A percentile compares a stretch with the other conserved stretches of the same genome.
phyloP scores from a whole-genome alignment of 2,888 invertebrate species.

The Escarpia spicata region DNA sequence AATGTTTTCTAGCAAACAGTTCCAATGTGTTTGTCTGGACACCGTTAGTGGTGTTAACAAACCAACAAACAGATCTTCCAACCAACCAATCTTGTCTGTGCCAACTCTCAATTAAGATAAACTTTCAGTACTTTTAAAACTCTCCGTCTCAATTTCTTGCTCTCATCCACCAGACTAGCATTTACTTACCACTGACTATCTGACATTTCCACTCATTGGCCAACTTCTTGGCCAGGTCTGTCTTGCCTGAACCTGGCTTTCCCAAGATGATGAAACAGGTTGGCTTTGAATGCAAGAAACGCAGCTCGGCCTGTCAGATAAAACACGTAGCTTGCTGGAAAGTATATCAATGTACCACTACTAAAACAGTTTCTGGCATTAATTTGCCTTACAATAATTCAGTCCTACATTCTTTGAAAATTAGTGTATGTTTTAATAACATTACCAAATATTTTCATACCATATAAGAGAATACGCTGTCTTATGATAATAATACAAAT shows the following conservation, averaged over 20 bases:
- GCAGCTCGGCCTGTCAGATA: slow-evolving; percentile 57
- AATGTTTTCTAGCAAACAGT: no score
- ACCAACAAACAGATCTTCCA: no score
- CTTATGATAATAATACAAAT: not conserved
- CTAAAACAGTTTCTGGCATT: not conserved
- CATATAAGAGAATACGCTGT: no score
- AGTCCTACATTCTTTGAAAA: not conserved
- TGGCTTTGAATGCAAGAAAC: slow-evolving; percentile 63
- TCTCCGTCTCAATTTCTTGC: no score
- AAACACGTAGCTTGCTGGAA: not conserved
- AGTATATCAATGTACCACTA: not conserved
- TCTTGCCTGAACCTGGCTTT: slow-evolving; percentile 64
- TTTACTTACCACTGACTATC: slow-evolving; percentile 57
- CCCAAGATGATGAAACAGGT: slow-evolving; percentile 64
- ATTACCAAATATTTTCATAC: not conserved
- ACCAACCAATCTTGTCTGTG: not conserved
- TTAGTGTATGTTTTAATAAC: not conserved
- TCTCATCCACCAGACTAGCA: not conserved
- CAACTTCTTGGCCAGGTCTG: slow-evolving; percentile 58
- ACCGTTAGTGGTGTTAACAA: no score
- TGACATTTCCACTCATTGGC: slow-evolving; percentile 64
- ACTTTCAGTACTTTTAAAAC: no score
- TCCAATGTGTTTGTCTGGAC: no score
- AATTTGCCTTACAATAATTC: no score
- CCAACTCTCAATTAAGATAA: not conserved